phyloP scores from a whole-genome alignment of 2,797 vertebrate species.

The Scleropages formosus region DNA sequence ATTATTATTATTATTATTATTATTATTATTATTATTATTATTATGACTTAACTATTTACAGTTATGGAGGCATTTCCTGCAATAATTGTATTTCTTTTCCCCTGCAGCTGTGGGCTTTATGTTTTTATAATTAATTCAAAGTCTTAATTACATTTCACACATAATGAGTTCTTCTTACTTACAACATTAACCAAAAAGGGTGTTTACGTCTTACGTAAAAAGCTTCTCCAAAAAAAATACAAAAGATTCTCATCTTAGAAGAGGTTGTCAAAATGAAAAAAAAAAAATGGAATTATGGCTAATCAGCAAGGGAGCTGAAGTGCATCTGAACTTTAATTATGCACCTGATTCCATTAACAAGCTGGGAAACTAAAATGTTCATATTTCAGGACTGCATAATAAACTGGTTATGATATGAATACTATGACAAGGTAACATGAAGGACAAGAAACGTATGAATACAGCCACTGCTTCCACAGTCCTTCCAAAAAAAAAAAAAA shows the following conservation, averaged over 20 bases:
- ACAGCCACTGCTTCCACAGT: neutral
- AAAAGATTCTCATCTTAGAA: neutral
- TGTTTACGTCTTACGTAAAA: neutral
- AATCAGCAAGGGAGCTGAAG: constrained; percentile 11
- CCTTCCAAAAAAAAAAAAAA: too few relatives aligned
- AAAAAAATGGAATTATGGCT: neutral
- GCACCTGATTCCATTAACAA: constrained; percentile 20
- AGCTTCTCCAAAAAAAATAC: neutral
- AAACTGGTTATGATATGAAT: neutral
- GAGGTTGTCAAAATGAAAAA: neutral
- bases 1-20: too few relatives aligned
- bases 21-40: neutral
- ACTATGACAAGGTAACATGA: neutral
- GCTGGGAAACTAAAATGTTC: neutral
- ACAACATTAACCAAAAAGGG: neutral
- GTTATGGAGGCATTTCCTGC: too few relatives aligned
- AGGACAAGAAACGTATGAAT: neutral
- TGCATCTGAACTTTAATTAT: constrained; percentile 21
- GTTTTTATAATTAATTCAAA: neutral
- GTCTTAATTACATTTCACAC: neutral
- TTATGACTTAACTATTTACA: neutral
- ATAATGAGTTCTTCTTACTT: neutral
- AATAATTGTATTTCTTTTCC: too few relatives aligned
- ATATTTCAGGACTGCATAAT: neutral
- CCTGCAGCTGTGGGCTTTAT: neutral